phyloP scores from a whole-genome alignment of 2,888 invertebrate species.

The Iphiclides podalirius region DNA sequence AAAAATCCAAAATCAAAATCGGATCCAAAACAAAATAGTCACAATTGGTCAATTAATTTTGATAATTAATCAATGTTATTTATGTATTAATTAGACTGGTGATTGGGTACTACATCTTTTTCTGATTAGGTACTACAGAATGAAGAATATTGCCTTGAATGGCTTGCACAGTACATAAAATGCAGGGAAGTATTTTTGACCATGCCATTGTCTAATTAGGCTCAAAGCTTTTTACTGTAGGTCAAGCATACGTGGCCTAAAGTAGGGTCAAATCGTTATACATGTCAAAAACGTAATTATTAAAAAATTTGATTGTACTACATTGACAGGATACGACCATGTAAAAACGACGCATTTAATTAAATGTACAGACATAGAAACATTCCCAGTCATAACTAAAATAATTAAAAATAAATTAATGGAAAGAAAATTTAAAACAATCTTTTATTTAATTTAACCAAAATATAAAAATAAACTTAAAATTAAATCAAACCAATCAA shows the following conservation, averaged over 20 bases:
- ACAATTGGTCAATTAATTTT: too few relatives aligned
- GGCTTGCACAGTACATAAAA: background rate
- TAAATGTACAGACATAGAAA: constrained; percentile 13
- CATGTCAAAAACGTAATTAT: background rate
- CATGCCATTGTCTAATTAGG: background rate
- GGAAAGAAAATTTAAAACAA: background rate
- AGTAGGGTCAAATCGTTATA: background rate
- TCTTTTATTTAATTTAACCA: too few relatives aligned
- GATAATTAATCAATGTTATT: too few relatives aligned
- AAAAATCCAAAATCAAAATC: too few relatives aligned
- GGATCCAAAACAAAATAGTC: too few relatives aligned
- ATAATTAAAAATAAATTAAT: too few relatives aligned
- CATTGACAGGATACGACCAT: constrained; percentile 7
- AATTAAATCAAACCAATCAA: too few relatives aligned
- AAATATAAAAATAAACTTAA: too few relatives aligned
- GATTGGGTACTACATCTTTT: too few relatives aligned
- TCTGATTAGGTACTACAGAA: too few relatives aligned
- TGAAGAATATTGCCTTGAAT: too few relatives aligned
- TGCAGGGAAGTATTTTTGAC: background rate
- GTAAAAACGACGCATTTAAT: constrained; percentile 12
- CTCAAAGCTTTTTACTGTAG: background rate
- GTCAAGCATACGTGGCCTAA: background rate
- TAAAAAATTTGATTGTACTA: background rate
- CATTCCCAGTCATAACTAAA: background rate
- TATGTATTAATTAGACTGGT: too few relatives aligned